Percentiles rank a stretch among this genome's conserved stretches.
Evolutionary conservation across 2,797 vertebrate species (phyloP).

Genomic region (Myotis planiceps): DNA sequence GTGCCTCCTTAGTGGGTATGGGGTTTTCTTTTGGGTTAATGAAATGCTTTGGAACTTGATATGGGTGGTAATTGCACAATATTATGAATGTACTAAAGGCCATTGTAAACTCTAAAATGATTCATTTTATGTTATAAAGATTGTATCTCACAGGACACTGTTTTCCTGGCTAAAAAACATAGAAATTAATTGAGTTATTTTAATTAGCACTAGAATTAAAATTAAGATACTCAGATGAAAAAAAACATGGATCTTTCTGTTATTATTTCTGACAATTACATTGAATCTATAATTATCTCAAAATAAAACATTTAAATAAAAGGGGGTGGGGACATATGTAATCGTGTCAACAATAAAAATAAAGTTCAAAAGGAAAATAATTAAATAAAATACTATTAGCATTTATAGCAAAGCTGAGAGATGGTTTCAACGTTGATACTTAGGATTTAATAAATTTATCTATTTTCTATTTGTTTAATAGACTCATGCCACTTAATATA

Average conservation of each 20-base stretch:
- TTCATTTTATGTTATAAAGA: background rate
- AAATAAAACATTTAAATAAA: constrained; percentile 13
- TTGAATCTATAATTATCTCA: background rate
- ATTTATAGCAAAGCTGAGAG: background rate
- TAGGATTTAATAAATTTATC: background rate
- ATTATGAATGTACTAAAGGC: background rate
- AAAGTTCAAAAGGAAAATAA: background rate
- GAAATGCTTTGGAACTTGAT: background rate
- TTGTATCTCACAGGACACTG: background rate
- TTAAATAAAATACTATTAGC: background rate
- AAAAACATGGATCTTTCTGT: background rate
- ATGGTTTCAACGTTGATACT: background rate
- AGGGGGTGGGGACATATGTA: background rate
- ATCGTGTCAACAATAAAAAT: background rate
- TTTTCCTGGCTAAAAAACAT: background rate
- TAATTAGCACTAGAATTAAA: background rate
- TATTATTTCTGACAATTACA: background rate
- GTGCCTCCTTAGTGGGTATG: background rate
- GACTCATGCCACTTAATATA: background rate
- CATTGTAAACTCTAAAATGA: background rate
- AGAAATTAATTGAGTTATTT: background rate
- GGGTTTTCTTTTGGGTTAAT: background rate
- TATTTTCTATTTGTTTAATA: constrained; percentile 20
- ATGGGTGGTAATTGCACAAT: background rate
- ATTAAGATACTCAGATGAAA: background rate